Evolutionary conservation across 2,113 vertebrate genomes (phyloP).

Genomic region (Bos indicus): DNA sequence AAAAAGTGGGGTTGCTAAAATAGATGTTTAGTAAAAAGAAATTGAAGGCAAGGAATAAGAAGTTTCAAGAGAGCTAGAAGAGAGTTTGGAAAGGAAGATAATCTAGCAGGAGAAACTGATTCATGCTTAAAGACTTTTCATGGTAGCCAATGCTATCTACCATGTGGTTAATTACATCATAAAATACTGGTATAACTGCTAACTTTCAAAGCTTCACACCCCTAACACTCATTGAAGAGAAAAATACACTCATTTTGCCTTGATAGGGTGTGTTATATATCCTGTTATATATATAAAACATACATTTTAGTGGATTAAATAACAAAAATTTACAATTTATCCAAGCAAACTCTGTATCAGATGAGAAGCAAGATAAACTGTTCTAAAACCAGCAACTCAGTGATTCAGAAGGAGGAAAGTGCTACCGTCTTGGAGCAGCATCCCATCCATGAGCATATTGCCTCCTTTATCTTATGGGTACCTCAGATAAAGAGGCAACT

Average conservation of each 20-base stretch:
- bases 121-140: neutral
- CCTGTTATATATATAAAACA: neutral
- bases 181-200: neutral
- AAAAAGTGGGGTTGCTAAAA: fast-evolving
- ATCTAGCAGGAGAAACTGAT: neutral
- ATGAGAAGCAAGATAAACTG: neutral
- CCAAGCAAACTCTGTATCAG: neutral
- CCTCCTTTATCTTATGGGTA: neutral
- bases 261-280: neutral
- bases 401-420: neutral
- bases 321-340: neutral
- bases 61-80: neutral
- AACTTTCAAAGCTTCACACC: neutral
- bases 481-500: neutral
- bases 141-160: neutral
- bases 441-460: neutral
- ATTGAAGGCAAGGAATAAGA: neutral
- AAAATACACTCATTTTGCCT: neutral
- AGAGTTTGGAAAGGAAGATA: neutral
- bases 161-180: neutral
- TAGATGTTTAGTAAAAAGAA: neutral
- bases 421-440: neutral
- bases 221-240: neutral
- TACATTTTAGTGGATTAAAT: neutral
- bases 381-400: no score